Evolutionary conservation across 2,888 invertebrate genomes (phyloP).

Genomic region (Halocaridina rubra): DNA sequence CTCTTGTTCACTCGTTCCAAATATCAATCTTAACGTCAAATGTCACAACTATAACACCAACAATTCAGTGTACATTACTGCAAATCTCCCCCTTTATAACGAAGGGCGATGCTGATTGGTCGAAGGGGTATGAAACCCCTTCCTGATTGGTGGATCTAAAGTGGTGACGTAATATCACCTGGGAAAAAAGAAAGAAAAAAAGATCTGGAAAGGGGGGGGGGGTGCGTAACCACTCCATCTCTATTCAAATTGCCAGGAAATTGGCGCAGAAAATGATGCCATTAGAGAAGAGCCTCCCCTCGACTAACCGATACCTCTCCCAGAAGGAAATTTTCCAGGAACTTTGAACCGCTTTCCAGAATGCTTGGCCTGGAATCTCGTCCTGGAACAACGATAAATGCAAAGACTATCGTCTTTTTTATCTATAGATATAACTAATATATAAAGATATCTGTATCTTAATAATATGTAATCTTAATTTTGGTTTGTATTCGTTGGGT

Average conservation of each 20-base stretch:
- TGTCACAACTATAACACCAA: constrained; percentile 57
- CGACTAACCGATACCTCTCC: constrained; percentile 4
- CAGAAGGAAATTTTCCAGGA: no score
- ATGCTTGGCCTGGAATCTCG: no score
- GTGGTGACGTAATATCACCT: constrained; percentile 46
- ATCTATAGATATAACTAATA: no score
- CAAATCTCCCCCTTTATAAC: constrained; percentile 48
- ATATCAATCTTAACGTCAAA: constrained; percentile 58
- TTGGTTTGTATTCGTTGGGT: no score
- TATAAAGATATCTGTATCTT: no score
- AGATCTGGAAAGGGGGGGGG: constrained; percentile 57
- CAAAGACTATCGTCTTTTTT: no score
- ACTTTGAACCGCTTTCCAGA: no score
- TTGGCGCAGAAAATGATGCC: constrained; percentile 64
- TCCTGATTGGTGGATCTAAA: constrained; percentile 45
- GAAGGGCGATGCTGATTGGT: constrained; percentile 29
- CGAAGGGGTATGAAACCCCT: background rate
- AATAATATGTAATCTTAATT: no score
- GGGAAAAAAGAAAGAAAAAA: no score
- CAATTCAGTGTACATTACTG: constrained; percentile 59
- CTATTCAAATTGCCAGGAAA: constrained; percentile 64
- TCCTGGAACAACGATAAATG: no score
- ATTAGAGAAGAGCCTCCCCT: constrained; percentile 56
- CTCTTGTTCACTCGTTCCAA: constrained; percentile 45
- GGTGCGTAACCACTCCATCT: constrained; percentile 64